Evolutionary conservation across 1,140 invertebrate genomes (phyloP), one percentile per base, ranked within the genome.

Genomic region (Drosophila athabasca): DNA sequence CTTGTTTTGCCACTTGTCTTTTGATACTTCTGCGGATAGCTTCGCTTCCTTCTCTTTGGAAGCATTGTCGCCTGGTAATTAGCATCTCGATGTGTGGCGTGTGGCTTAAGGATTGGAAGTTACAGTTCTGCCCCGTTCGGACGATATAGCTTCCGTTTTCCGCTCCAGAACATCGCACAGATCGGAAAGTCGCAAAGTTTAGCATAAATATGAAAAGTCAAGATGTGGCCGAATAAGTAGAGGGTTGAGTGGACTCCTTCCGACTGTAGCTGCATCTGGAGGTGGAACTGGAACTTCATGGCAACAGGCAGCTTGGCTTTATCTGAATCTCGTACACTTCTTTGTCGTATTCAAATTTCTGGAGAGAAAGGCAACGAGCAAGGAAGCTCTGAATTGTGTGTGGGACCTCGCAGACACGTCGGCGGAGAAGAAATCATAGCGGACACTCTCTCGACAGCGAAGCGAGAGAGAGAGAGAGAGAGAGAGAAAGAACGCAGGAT

Each of bases 281-380:
- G 57, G 55, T 22, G 22, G 43, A 61, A 72, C 60, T 57, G 26
- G 51, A 62, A 53, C 55, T 45, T 71, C 55, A 69, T 60, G 73
- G 72, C 61, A 80, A 67, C 62, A 73, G 64, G 45, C 79, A 69
- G 79, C 55, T 77, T 60, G 57, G 57, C 49, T 75, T 71, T 83
- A 83, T 83, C 75, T 84, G 71, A 84, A 84, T 84, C 76, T 79
- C 79, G 72, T 84, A 74, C 71, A 59, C 65, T 62, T 55, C 58
- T 80, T 85, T 85, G 81, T 69, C 62, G 64, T 85, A 84, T 85
- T 84, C 80, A 84, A 84, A 84, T 84, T 85, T 76, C 51, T 39
- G 11, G 60, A 82, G 71, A 64, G 69, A 82, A 62, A 70, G 43
- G 68, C 52, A 60, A 65, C 49, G n/a, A 35, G n/a, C 26, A 8